Base-by-base conservation (phyloP, 2,888 invertebrate species). In the Spilarctia lutea region DNA sequence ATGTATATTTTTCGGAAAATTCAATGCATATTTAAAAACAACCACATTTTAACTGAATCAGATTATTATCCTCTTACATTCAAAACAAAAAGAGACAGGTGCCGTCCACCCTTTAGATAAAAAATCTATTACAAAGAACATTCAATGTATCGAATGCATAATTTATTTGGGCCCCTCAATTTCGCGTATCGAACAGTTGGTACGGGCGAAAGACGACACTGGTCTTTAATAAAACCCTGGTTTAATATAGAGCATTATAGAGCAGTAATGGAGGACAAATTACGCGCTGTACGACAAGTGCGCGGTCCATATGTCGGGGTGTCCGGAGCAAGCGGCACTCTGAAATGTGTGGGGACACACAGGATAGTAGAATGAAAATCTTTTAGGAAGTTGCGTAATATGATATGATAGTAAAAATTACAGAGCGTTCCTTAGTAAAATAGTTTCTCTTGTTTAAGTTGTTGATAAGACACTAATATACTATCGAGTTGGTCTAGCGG, bases 71-170 rank as follows among this genome's bases (percentile, higher is more conserved):
- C 52, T 65, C 30, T 52, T 42, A 74, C 48, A 74, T 68, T 75
- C 75, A 80, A 79, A 77, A 83, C 86, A 89, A 90, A 88, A 84
- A 87, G 87, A 89, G 88, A 91, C 92, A 93, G 92, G 93, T 93
- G 93, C 87, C 85, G 81, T 75, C 63, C 77, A 84, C 87, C 90
- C 89, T 91, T 90, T 87, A 85, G 81, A 80, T 81, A 88, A 88
- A 87, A 93, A 94, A 93, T 88, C 91, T 91, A 93, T 92, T 91
- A 94, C 92, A 91, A 91, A 87, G 88, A 87, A 91, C 86, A 92
- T 94, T 94, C 93, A 94, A 94, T 95, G 91, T 87, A 92, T 92
- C 91, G 90, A 93, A 94, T 94, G 94, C 91, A 94, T 95, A 95
- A 95, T 94, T 93, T 91, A 94, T 92, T 89, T 87, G 87, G 78